Evolutionary conservation across 2,888 invertebrate species (phyloP), one percentile per base, ranked within the genome.

Genomic region (Acrobasis consociella): DNA sequence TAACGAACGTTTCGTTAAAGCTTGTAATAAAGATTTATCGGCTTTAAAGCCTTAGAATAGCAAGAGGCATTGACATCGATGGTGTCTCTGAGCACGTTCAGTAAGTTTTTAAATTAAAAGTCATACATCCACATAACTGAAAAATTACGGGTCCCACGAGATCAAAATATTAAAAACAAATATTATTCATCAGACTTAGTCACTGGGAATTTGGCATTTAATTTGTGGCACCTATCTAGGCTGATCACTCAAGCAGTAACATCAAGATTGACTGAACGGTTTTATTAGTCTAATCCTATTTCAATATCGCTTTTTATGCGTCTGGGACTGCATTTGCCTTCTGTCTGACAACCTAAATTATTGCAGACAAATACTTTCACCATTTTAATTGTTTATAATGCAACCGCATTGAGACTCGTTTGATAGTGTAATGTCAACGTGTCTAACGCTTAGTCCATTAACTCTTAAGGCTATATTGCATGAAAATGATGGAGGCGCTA

Each of bases 191-290:
- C 37, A 37, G 31, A 79, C 74, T 77, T 77, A 80, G 82, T 82
- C 85, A 86, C 87, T 92, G 91, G 89, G 91, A 92, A 90, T 87
- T 85, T 92, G 91, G 88, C 91, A 91, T 92, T 92, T 92, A 89
- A 85, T 87, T 81, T 73, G 69, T 75, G 75, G 73, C 77, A 76
- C 73, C 67, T 85, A 89, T 89, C 88, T 86, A 81, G 80, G 74
- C 78, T 84, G 88, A 88, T 89, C 91, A 90, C 76, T 90, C 85
- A 88, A 82, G 89, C 91, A 80, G 81, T 80, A 87, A 87, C 80
- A 86, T 87, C 89, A 87, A 90, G 89, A 90, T 91, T 86, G 85
- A 72, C 82, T 83, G 86, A 88, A 87, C 82, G 82, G 85, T 86
- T 90, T 85, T 83, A 88, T 86, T 85, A 80, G 82, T 75, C 83